Percentiles rank a stretch among this genome's conserved stretches.
These are phyloP conservation scores for Nixonia krombeini DNA, from an alignment of 1,140 invertebrate species.

Conservation along the genomic window DNA sequence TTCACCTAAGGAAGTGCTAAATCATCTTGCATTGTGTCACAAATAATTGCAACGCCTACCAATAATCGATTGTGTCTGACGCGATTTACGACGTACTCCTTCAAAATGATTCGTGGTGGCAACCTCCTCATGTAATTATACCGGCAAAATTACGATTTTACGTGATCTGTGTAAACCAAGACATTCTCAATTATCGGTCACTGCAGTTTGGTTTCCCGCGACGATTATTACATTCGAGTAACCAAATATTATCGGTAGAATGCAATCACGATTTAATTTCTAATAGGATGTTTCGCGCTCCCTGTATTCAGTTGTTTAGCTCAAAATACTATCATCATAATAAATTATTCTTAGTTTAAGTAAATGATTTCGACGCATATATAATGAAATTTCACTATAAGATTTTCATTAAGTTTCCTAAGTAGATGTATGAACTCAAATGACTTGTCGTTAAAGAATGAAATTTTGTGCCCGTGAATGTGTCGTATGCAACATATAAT, in stretches of 20 bases:
- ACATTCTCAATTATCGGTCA: slow-evolving; percentile 18
- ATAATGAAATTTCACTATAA: no score
- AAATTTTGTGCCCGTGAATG: no score
- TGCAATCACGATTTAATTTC: slow-evolving; percentile 10
- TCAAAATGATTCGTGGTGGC: slow-evolving; percentile 1
- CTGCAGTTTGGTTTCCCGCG: slow-evolving; percentile 10
- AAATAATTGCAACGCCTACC: slow-evolving; percentile 52
- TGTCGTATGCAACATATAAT: no score
- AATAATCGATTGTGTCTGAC: slow-evolving; percentile 46
- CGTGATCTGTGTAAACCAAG: neutral
- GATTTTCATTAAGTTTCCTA: no score
- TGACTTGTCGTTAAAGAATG: no score
- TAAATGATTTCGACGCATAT: no score
- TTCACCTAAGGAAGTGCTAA: slow-evolving; percentile 52
- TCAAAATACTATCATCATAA: no score
- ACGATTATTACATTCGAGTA: slow-evolving; percentile 12
- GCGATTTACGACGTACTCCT: slow-evolving; percentile 36
- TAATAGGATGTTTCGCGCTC: no score
- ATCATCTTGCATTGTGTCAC: slow-evolving; percentile 60
- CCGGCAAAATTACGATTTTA: slow-evolving; percentile 1
- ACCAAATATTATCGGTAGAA: slow-evolving; percentile 32
- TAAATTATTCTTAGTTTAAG: no score
- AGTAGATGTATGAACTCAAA: no score
- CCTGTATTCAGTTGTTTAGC: no score
- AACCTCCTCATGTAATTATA: slow-evolving; percentile 30